A percentile compares a stretch with the other conserved stretches of the same genome.
These are phyloP conservation scores for Antheraea assamensis DNA, from an alignment of 2,888 invertebrate genomes.

Conservation along the genomic window DNA sequence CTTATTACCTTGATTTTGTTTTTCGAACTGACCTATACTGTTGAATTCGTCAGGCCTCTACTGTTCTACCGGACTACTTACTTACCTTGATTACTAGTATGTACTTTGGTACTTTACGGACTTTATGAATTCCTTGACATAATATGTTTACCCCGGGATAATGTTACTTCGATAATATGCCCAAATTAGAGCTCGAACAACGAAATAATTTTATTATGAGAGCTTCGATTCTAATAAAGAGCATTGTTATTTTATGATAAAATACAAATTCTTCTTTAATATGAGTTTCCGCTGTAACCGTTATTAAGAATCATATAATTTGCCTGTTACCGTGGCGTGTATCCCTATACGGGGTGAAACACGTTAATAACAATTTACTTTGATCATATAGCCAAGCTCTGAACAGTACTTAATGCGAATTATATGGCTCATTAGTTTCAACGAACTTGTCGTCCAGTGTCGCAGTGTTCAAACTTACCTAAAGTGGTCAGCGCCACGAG, in stretches of 20 bases:
- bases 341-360: not conserved
- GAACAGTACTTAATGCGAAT: not conserved
- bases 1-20: no score
- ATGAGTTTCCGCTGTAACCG: not conserved
- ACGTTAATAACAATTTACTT: not conserved
- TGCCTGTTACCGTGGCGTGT: not conserved
- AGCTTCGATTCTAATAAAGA: not conserved
- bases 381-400: not conserved
- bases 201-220: no score
- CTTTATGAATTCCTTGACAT: no score
- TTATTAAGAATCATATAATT: not conserved
- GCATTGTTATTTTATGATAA: no score
- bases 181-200: no score
- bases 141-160: no score
- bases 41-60: no score
- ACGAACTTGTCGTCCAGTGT: conserved; percentile 2
- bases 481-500: conserved; percentile 73
- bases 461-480: conserved; percentile 53
- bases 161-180: no score
- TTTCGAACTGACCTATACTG: no score
- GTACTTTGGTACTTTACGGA: no score
- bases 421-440: conserved; percentile 1
- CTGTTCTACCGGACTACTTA: no score
- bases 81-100: no score
- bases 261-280: not conserved